Conservation (phyloP, 2,797 vertebrate genomes). For the Phalanger gymnotis region DNA sequence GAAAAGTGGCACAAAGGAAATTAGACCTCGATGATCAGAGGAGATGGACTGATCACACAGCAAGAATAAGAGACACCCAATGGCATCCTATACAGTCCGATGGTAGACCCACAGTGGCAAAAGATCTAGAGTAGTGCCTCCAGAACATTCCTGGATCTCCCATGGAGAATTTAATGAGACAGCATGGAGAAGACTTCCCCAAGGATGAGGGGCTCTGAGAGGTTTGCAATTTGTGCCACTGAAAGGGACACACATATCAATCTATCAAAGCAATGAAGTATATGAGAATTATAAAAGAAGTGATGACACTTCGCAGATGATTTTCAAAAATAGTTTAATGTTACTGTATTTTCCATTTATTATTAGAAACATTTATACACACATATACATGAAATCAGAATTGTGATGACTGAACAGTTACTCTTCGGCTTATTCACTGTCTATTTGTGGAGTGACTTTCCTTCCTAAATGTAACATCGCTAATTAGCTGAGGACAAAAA, state of each 20-base stretch:
- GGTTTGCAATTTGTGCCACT: neutral
- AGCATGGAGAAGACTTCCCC: neutral
- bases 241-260: neutral
- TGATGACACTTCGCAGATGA: neutral
- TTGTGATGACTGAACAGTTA: neutral
- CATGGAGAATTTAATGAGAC: neutral
- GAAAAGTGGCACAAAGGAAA: neutral
- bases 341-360: neutral
- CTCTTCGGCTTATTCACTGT: neutral
- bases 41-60: neutral
- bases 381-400: neutral
- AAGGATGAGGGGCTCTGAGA: neutral
- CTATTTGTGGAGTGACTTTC: neutral
- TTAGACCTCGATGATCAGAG: neutral
- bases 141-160: neutral
- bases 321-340: neutral
- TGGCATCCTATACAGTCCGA: neutral
- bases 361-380: neutral
- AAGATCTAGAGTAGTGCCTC: neutral
- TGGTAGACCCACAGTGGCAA: neutral
- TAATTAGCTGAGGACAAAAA: slow-evolving; percentile 5
- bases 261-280: too few relatives aligned
- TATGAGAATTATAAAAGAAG: neutral
- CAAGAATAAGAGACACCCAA: neutral
- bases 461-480: slow-evolving; percentile 4